Evolutionary conservation across 2,797 vertebrate species (phyloP), one percentile per base, ranked within the genome.

Genomic region (Gymnothorax javanicus): DNA sequence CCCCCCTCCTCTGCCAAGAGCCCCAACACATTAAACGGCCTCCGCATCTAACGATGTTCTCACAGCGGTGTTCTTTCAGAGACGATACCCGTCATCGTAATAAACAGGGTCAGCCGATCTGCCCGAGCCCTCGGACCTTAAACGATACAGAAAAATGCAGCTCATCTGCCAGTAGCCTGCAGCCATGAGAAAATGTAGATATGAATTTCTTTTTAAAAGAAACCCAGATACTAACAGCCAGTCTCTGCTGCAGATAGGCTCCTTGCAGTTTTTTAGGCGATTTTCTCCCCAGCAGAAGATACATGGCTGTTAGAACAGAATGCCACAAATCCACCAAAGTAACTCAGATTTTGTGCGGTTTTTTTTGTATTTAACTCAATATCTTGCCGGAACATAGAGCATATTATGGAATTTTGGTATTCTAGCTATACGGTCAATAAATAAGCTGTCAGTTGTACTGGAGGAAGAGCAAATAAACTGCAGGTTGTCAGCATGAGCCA

Each of bases 1-100:
- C 67, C 77, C 88, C 71, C 43, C 56, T 82, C 52, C 27, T 75
- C 54, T 89, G 89, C 69, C 89, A 89, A 88, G 91, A 27, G 87
- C 82, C 84, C 86, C 86, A 88, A 75, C 50, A 73, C 57, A 43
- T 82, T 54, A 88, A 87, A 20, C 62, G 79, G 73, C 84, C 43
- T 58, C n/a, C 81, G 71, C 27, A 67, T 85, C 92, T 88, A 86
- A 56, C 88, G 86, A 62, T 84, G 83, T 86, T 89, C 20, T 9
- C 67, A 69, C 82, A 33, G 27, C 3, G 59, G 8, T 59, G 27
- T 71, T 7, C 23, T 50, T 27, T 6, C 7, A 52, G 20, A n/a
- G 57, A 56, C n/a, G 52, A 43, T 60, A 50, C 9, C 33, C 77
- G 33, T 57, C 81, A 54, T 58, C 12, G 54, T 25, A 52, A 3